Conservation (phyloP, 2,888 invertebrate species). For the Opisthograptis luteolata region DNA sequence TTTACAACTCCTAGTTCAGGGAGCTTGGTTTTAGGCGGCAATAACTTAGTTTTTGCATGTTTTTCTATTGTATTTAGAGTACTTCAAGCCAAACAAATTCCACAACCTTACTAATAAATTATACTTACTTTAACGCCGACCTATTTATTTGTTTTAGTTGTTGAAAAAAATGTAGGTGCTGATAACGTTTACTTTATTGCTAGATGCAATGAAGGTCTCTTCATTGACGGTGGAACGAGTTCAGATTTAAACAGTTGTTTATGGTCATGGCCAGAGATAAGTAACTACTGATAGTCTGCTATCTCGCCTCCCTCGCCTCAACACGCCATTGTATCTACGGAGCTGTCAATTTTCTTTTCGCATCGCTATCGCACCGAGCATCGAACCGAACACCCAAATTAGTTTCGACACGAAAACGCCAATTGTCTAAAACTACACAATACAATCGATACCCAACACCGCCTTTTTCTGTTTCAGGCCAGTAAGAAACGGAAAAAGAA, state of each 20-base stretch:
- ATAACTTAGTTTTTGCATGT: conserved; percentile 73
- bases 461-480: conserved; percentile 75
- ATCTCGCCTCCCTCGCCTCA: conserved; percentile 15
- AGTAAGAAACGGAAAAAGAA: conserved; percentile 35
- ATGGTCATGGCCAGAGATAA: conserved; percentile 13
- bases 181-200: conserved; percentile 14
- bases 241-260: conserved; percentile 15
- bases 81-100: conserved; percentile 39
- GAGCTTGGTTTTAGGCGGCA: conserved; percentile 73
- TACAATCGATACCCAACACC: conserved; percentile 76
- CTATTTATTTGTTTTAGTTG: conserved; percentile 18
- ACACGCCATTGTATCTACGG: conserved; percentile 28
- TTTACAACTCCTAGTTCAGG: conserved; percentile 71
- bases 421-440: conserved; percentile 49
- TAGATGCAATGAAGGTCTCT: conserved; percentile 15
- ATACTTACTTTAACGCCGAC: conserved; percentile 31
- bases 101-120: conserved; percentile 48
- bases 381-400: conserved; percentile 70
- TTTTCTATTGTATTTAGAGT: conserved; percentile 46
- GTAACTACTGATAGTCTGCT: conserved; percentile 10
- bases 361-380: conserved; percentile 71
- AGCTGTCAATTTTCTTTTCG: conserved; percentile 73
- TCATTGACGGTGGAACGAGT: conserved; percentile 18
- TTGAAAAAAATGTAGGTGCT: conserved; percentile 12
- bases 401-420: conserved; percentile 80